Conservation (phyloP, 1,140 invertebrate species). For the Bemisia tabaci region DNA sequence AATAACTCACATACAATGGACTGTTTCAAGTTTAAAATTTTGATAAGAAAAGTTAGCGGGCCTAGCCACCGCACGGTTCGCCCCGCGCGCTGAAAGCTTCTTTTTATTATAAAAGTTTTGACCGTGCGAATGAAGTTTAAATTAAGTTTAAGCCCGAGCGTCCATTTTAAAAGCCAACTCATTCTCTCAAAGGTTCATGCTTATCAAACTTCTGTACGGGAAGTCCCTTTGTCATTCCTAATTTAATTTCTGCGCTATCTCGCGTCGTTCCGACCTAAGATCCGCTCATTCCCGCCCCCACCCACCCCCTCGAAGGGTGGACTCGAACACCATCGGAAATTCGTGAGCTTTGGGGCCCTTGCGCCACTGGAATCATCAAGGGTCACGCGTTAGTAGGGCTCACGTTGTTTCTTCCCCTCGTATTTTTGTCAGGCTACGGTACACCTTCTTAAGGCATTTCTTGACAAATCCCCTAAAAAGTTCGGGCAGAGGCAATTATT, state of each 20-base stretch:
- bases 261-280: no score
- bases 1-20: neutral
- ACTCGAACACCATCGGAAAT: no score
- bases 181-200: neutral
- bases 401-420: no score
- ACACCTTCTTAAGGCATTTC: no score
- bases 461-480: no score
- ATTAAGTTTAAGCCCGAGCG: neutral
- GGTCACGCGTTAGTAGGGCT: no score
- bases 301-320: no score
- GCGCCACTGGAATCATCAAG: no score
- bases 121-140: neutral
- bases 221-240: neutral
- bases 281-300: no score
- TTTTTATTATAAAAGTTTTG: conserved; percentile 1
- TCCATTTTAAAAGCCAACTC: neutral
- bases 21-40: neutral
- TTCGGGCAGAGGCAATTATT: no score
- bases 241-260: neutral
- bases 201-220: neutral
- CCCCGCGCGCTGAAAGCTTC: neutral
- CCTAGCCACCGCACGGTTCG: neutral
- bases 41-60: neutral
- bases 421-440: no score
- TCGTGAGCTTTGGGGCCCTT: no score